Evolutionary conservation across 2,113 vertebrate genomes (phyloP).

Genomic region (Eretmochelys imbricata): DNA sequence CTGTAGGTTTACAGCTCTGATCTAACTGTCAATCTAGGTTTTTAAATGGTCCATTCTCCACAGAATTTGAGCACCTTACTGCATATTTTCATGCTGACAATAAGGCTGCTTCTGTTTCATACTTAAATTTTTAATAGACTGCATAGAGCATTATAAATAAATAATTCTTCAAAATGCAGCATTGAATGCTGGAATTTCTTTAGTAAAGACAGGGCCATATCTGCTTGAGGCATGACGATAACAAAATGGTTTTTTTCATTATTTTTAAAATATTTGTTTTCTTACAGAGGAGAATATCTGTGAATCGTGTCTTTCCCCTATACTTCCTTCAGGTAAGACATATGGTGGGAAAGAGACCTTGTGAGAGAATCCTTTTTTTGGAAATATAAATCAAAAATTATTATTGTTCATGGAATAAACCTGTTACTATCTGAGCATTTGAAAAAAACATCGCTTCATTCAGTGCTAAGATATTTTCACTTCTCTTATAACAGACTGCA

Average conservation of each 20-base stretch:
- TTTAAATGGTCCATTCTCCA: not conserved
- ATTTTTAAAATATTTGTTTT: slow-evolving; percentile 21
- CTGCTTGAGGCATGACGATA: not conserved
- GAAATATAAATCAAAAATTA: accelerated
- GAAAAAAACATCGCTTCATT: not conserved
- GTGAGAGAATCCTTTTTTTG: not conserved
- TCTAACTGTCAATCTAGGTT: not conserved
- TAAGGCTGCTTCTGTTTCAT: not conserved
- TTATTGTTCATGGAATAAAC: not conserved
- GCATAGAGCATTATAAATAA: not conserved
- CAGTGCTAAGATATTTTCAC: not conserved
- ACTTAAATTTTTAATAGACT: not conserved
- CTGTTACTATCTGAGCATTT: not conserved
- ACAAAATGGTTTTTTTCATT: not conserved
- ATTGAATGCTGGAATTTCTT: not conserved
- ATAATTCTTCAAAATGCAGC: not conserved
- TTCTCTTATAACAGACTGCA: not conserved
- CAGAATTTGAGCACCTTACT: not conserved
- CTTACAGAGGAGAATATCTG: slow-evolving; percentile 95
- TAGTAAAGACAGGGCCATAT: not conserved
- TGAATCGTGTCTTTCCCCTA: slow-evolving; percentile 90
- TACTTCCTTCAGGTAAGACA: slow-evolving; percentile 92
- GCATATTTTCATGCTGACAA: not conserved
- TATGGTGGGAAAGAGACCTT: not conserved
- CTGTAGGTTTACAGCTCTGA: not conserved